Evolutionary conservation across 2,888 invertebrate genomes (phyloP), one percentile per base, ranked within the genome.

Genomic region (Disparrhopalites patrizii): DNA sequence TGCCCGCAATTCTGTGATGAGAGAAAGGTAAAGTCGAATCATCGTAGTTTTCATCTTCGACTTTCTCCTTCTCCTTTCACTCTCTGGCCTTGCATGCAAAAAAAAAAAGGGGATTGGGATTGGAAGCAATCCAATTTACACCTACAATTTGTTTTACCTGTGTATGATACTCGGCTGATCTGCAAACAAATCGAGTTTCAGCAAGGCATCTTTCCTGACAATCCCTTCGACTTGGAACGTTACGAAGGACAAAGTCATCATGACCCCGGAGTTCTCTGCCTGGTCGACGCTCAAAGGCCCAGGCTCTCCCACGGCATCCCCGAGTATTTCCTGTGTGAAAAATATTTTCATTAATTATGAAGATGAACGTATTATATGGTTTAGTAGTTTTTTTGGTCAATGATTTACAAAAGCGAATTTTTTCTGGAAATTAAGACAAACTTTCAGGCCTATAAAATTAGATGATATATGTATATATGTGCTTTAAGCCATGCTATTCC

Each of bases 121-220:
- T 47, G 47, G 31, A 28, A 31, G 18, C 30, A 54, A 54, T 30
- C 20, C 31, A 54, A 54, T 54, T 54, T 54, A 20, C 54, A 54
- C 54, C 54, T 31, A 25, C 28, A 40, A 20, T 18, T 55, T 52
- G 50, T 30, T 57, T 38, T 70, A 74, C 75, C 70, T 75, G 74
- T 61, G 81, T 79, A 75, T 82, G 81, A 77, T 82, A 83, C 74
- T 82, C 81, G 23, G 81, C 82, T 1, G 82, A 82, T 52, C 82
- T 78, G 73, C 82, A 82, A 28, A 76, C 75, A 72, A 77, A 77
- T 54, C 76, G 70, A 8, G 76, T 75, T 66, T 77, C 78, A 13
- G 71, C 78, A 18, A 82, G 76, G 68, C 83, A 82, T 51, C 81
- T 78, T 67, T 82, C 81, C 71, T 82, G 78, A 71, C 83, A 83